Percentiles rank a stretch among this genome's conserved stretches.
Conservation (phyloP, 2,797 vertebrate species). For the Chanos chanos region DNA sequence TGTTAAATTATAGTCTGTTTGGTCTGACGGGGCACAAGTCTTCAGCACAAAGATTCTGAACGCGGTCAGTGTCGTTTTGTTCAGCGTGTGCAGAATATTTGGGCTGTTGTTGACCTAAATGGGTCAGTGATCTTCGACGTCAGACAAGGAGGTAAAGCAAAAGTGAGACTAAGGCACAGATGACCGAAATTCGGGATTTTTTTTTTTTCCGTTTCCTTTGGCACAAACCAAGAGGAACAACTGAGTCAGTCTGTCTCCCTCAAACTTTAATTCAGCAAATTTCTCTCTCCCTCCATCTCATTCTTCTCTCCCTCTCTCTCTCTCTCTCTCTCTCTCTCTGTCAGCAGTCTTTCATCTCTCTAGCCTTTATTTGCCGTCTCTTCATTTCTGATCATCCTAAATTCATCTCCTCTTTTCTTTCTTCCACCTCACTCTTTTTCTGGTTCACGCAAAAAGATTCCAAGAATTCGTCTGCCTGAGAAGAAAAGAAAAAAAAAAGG, state of each 20-base stretch:
- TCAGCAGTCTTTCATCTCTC: constrained; percentile 48
- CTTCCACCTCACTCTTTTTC: not conserved
- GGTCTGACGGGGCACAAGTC: too few species aligned
- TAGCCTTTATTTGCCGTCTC: not conserved
- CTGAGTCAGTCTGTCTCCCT: constrained; percentile 65
- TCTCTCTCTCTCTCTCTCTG: constrained; percentile 34
- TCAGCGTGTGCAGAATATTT: not conserved
- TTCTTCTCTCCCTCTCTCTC: constrained; percentile 40
- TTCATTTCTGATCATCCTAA: constrained; percentile 14
- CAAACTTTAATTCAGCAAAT: constrained; percentile 54
- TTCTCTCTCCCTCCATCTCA: constrained; percentile 43
- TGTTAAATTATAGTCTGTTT: too few species aligned
- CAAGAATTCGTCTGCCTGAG: too few species aligned
- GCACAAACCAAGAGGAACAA: constrained; percentile 69
- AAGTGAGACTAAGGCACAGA: constrained; percentile 50
- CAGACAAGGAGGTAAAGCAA: constrained; percentile 52
- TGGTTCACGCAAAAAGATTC: too few species aligned
- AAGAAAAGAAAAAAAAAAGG: too few species aligned
- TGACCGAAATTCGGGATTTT: constrained; percentile 62
- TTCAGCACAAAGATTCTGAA: not conserved
- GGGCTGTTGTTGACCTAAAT: constrained; percentile 49
- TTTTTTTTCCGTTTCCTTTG: constrained; percentile 61
- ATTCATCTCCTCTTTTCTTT: constrained; percentile 11
- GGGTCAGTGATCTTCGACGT: constrained; percentile 53
- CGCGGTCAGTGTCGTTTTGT: not conserved